Evolutionary conservation across 2,888 invertebrate species (phyloP), one percentile per base, ranked within the genome.

Genomic region (Cryptus armator): DNA sequence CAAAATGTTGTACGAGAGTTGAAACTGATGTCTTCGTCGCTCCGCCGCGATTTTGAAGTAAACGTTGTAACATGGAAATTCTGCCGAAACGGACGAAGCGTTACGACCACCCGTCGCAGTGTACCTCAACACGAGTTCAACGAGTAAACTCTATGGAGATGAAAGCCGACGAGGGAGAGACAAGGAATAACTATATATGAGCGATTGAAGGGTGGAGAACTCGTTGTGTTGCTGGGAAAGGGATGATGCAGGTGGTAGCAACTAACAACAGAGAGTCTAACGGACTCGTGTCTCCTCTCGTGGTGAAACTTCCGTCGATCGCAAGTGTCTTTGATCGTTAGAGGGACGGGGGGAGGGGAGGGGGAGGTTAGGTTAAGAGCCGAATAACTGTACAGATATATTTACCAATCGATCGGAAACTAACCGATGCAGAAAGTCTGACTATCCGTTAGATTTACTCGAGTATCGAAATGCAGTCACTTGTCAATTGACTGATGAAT

Each of bases 291-390:
- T 51, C 64, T 16, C 59, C 19, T 16, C 64, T 68, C 56, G 75
- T 24, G 67, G n/a, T 81, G 71, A 77, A 78, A 84, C 76, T 83
- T 74, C 46, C 83, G 68, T 67, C 64, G 53, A 29, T 44, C 44
- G 72, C 66, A 78, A 82, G 68, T 78, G 75, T 81, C 87, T 89
- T 88, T 88, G 86, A 89, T 86, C 88, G 86, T n/a, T 78, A 84
- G 66, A 51, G 82, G 85, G 85, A 84, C 7, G 1, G 37, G 37
- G 37, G 9, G 66, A 51, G 82, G 85, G 85, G 83, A 0, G 1
- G 37, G 37, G 37, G 9, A 37, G 37, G 37, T 9, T 5, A 37
- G n/a, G 67, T 81, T 86, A 81, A 86, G 79, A 62, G 78, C 85
- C 87, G 76, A 87, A 84, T 81, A 85, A 83, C 83, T 87, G 74